Evolutionary conservation across 2,888 invertebrate genomes (phyloP).

Genomic region (Pseudococcus longispinus): DNA sequence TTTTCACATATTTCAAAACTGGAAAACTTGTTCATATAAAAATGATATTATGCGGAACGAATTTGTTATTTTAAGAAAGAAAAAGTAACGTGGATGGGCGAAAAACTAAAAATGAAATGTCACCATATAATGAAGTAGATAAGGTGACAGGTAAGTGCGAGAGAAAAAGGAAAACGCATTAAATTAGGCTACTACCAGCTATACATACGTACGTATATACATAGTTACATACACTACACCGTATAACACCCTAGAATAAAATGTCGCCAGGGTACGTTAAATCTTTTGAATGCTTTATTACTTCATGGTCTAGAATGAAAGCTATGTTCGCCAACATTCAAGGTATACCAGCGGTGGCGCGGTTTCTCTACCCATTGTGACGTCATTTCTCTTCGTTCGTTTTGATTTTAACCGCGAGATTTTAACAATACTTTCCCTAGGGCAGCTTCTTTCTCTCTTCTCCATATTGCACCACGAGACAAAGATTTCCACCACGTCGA

Average conservation of each 20-base stretch:
- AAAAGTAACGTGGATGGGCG: slow-evolving; percentile 15
- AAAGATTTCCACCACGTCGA: background rate
- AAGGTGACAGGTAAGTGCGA: slow-evolving; percentile 41
- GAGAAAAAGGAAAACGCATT: slow-evolving; percentile 37
- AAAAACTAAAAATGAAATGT: slow-evolving; percentile 38
- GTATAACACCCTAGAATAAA: slow-evolving; percentile 35
- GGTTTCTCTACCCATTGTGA: slow-evolving; percentile 18
- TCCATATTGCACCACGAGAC: slow-evolving; percentile 18
- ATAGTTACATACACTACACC: background rate
- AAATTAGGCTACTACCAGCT: slow-evolving; percentile 42
- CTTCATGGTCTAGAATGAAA: slow-evolving; percentile 43
- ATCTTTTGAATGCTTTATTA: slow-evolving; percentile 53
- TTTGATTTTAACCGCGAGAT: slow-evolving; percentile 39
- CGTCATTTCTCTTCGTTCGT: slow-evolving; percentile 44
- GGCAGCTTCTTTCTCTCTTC: slow-evolving; percentile 13
- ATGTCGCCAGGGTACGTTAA: slow-evolving; percentile 54
- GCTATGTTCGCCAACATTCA: slow-evolving; percentile 40
- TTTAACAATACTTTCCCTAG: slow-evolving; percentile 31
- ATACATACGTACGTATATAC: background rate
- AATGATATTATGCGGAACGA: slow-evolving; percentile 40
- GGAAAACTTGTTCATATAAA: background rate
- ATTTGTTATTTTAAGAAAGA: slow-evolving; percentile 35
- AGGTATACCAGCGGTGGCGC: background rate
- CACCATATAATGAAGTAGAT: slow-evolving; percentile 39
- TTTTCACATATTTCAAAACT: slow-evolving; percentile 16